Percentiles rank a stretch among this genome's conserved stretches.
phyloP scores from a whole-genome alignment of 2,113 vertebrate species.

The Cephalopterus ornatus region DNA sequence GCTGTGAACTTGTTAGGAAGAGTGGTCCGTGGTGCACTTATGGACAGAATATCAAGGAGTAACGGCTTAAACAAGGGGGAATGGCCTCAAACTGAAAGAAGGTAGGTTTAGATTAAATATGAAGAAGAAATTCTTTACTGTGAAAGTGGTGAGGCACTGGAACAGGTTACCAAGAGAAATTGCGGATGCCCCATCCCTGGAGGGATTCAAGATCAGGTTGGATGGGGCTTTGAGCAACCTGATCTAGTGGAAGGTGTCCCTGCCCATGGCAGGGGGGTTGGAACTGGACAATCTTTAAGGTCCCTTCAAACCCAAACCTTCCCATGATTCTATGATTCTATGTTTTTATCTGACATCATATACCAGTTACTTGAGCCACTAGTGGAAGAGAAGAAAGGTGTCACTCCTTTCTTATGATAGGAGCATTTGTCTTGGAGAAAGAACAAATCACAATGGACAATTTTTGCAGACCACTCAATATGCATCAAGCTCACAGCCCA shows the following conservation, averaged over 20 bases:
- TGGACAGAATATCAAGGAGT: not conserved
- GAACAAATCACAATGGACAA: not conserved
- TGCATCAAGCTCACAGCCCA: not conserved
- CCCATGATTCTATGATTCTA: not conserved
- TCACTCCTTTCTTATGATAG: not conserved
- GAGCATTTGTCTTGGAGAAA: not conserved
- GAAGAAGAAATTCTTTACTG: not conserved
- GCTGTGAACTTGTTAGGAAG: not conserved
- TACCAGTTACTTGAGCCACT: not conserved
- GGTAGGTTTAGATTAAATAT: not conserved
- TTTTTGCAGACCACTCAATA: not conserved
- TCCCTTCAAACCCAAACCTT: not conserved
- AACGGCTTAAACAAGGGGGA: not conserved
- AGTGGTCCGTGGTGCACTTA: not conserved
- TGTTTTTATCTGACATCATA: not conserved
- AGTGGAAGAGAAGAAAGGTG: not conserved
- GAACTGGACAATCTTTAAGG: not conserved
- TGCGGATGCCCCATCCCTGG: fast-evolving
- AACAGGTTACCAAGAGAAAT: not conserved
- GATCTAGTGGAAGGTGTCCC: not conserved
- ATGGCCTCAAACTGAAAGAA: not conserved
- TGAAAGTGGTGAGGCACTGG: not conserved
- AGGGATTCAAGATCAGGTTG: not conserved
- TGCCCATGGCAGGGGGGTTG: not conserved
- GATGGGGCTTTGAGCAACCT: not conserved